Evolutionary conservation across 2,888 invertebrate genomes (phyloP).

Genomic region (Cheilosia soror): DNA sequence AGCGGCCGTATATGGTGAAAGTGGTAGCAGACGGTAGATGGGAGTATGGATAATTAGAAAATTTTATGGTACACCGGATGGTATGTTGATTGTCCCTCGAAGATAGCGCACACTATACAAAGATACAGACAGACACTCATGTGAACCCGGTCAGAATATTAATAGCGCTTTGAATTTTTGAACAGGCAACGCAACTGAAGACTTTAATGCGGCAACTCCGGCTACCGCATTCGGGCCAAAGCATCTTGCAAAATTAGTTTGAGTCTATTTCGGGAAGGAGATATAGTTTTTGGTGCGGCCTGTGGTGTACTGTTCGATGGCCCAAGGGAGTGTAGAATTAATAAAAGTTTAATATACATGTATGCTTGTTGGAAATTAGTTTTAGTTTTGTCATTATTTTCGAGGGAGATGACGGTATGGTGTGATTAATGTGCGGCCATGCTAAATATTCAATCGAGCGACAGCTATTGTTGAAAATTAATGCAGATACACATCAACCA

Average conservation of each 20-base stretch:
- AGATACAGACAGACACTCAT: conserved; percentile 20
- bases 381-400: conserved; percentile 18
- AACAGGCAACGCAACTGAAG: conserved; percentile 43
- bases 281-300: conserved; percentile 19
- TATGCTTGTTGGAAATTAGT: conserved; percentile 40
- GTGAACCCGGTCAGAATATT: conserved; percentile 69
- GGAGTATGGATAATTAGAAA: conserved; percentile 73
- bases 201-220: conserved; percentile 49
- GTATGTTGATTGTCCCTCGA: conserved; percentile 71
- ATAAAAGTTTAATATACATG: conserved; percentile 44
- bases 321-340: conserved; percentile 4
- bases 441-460: too few species aligned
- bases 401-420: neutral
- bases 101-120: conserved; percentile 61
- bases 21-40: conserved; percentile 25
- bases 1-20: conserved; percentile 40
- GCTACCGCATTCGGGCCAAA: neutral
- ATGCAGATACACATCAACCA: too few species aligned
- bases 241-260: conserved; percentile 34
- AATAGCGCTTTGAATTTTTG: conserved; percentile 73
- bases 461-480: too few species aligned
- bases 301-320: neutral
- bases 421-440: neutral
- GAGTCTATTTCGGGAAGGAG: neutral
- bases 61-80: conserved; percentile 74